Conservation (phyloP, 2,888 invertebrate species). For the Heteromurus nitidus region DNA sequence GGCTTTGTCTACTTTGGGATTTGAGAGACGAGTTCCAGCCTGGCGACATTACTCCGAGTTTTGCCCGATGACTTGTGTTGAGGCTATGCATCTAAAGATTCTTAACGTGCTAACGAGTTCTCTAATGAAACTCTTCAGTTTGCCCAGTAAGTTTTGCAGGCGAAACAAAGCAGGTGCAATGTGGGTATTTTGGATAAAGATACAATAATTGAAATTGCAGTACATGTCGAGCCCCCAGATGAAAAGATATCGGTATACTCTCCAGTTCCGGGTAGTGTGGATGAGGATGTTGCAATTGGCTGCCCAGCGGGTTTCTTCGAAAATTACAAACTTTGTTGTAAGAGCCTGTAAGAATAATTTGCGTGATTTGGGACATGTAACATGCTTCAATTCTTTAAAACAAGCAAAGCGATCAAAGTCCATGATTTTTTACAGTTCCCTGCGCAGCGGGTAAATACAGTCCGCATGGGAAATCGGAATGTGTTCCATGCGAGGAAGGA, state of each 20-base stretch:
- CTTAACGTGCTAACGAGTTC: neutral
- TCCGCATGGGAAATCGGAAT: slow-evolving; percentile 17
- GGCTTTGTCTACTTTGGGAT: slow-evolving; percentile 4
- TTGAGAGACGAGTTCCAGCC: neutral
- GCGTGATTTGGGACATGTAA: too few relatives aligned
- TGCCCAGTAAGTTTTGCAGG: slow-evolving; percentile 17
- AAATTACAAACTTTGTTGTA: slow-evolving; percentile 38
- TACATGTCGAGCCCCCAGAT: neutral
- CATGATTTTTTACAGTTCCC: slow-evolving; percentile 40
- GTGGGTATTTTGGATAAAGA: neutral
- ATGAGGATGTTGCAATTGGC: neutral
- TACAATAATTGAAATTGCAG: slow-evolving; percentile 7
- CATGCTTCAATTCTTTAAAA: neutral
- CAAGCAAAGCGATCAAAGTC: neutral
- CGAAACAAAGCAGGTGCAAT: neutral
- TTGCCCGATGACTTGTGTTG: slow-evolving; percentile 27
- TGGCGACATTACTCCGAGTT: neutral
- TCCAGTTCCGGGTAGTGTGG: neutral
- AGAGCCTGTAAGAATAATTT: neutral
- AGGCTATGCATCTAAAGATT: slow-evolving; percentile 25
- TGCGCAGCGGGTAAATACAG: slow-evolving; percentile 41
- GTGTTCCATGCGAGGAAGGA: slow-evolving; percentile 24
- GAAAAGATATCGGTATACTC: neutral
- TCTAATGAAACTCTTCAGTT: slow-evolving; percentile 13
- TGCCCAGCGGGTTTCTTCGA: slow-evolving; percentile 34